Percentiles rank a stretch among this genome's conserved stretches.
Conservation (phyloP, 2,113 vertebrate genomes). For the Seriola rivoliana region DNA sequence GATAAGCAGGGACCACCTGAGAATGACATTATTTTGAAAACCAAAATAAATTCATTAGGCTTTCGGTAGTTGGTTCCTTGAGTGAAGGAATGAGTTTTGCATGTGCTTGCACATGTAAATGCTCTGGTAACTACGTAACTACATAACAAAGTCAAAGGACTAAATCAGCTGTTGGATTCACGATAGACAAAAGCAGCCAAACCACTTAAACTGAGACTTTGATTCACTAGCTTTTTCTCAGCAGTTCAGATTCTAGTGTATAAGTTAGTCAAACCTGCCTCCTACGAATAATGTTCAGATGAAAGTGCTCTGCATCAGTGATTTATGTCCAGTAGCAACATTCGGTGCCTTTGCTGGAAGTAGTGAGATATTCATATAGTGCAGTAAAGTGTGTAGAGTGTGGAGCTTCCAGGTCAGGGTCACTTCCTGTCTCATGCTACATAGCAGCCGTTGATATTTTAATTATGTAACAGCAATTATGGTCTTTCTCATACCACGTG, state of each 20-base stretch:
- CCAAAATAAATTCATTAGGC: neutral
- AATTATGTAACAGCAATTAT: too few species aligned
- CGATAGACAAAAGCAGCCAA: neutral
- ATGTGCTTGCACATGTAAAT: neutral
- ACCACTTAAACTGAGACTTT: neutral
- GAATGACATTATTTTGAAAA: neutral
- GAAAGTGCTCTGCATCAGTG: neutral
- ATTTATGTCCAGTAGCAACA: slow-evolving; percentile 2
- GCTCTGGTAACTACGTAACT: neutral
- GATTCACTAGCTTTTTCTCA: neutral
- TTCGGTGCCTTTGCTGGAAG: neutral
- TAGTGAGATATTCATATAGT: neutral
- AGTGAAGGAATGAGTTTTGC: too few species aligned
- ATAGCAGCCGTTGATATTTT: neutral
- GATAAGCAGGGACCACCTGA: neutral
- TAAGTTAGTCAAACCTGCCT: neutral
- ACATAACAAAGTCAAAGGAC: too few species aligned
- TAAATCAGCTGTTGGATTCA: neutral
- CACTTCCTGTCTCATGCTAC: neutral
- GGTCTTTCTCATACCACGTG: neutral
- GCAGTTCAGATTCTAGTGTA: neutral
- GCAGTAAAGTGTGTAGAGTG: neutral
- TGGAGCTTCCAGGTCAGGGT: neutral
- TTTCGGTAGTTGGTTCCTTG: neutral
- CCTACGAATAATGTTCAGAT: neutral